Conservation (phyloP, 2,888 invertebrate genomes). For the Apodemia hepburni region DNA sequence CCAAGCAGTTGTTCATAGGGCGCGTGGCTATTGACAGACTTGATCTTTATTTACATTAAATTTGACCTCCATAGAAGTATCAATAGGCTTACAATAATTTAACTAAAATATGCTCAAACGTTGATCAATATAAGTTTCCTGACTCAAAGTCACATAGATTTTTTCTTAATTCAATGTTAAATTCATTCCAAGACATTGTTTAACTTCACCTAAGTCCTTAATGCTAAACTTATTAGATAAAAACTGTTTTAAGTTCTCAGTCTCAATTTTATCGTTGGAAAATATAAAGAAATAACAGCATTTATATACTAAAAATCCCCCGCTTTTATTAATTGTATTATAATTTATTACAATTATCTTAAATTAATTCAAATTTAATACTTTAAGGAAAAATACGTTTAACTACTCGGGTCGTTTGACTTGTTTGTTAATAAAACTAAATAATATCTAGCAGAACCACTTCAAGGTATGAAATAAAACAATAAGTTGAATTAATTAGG, state of each 20-base stretch:
- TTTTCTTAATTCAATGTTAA: neutral
- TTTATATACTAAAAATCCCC: no score
- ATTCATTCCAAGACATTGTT: slow-evolving; percentile 5
- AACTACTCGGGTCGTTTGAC: no score
- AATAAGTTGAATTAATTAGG: no score
- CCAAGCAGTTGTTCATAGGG: slow-evolving; percentile 30
- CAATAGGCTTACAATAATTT: slow-evolving; percentile 22
- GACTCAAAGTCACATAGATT: slow-evolving; percentile 20
- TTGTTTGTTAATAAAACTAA: no score
- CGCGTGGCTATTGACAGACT: slow-evolving; percentile 16
- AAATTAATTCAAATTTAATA: no score
- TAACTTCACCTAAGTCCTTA: neutral
- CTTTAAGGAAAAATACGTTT: no score
- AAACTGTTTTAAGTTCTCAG: slow-evolving; percentile 12
- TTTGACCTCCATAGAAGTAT: slow-evolving; percentile 24
- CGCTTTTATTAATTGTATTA: no score
- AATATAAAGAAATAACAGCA: neutral
- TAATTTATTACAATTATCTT: no score
- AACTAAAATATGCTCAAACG: slow-evolving; percentile 23
- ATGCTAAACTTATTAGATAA: slow-evolving; percentile 23
- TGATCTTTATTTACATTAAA: slow-evolving; percentile 20
- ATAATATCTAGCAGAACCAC: no score
- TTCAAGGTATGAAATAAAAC: no score
- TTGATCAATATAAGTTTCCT: slow-evolving; percentile 23
- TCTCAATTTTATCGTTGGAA: slow-evolving; percentile 20